phyloP scores from a whole-genome alignment of 2,797 vertebrate genomes.

The Amazonetta brasiliensis region DNA sequence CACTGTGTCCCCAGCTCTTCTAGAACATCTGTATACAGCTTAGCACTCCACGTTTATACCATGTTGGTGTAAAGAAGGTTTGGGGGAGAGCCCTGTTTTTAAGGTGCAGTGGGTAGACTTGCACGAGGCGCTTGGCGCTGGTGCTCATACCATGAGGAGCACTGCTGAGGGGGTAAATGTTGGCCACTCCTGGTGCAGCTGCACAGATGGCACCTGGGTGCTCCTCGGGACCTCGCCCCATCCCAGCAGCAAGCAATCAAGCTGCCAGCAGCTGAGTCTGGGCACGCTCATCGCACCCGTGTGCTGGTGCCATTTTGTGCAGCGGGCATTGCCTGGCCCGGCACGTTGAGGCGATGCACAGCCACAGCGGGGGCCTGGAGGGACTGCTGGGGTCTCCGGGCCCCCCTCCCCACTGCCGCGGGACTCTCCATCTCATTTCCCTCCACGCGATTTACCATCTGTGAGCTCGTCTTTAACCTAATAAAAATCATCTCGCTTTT shows the following conservation, averaged over 20 bases:
- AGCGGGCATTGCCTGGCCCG: accelerated
- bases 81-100: not conserved
- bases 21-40: not conserved
- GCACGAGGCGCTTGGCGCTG: accelerated
- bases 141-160: accelerated
- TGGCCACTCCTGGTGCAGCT: not conserved
- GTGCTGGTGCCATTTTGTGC: not conserved
- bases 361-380: not conserved
- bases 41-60: not conserved
- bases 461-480: slow-evolving; percentile 90
- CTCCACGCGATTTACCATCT: slow-evolving; percentile 89
- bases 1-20: accelerated
- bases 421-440: slow-evolving; percentile 88
- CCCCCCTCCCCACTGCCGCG: not conserved
- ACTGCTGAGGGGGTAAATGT: not conserved
- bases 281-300: not conserved
- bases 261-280: not conserved
- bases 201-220: accelerated
- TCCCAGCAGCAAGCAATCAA: not conserved
- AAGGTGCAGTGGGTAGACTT: not conserved
- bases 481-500: slow-evolving; percentile 89
- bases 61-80: not conserved
- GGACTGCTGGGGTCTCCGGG: not conserved
- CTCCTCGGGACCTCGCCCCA: not conserved
- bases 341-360: not conserved